phyloP scores from a whole-genome alignment of 2,888 invertebrate species.

The Drosophila recens region DNA sequence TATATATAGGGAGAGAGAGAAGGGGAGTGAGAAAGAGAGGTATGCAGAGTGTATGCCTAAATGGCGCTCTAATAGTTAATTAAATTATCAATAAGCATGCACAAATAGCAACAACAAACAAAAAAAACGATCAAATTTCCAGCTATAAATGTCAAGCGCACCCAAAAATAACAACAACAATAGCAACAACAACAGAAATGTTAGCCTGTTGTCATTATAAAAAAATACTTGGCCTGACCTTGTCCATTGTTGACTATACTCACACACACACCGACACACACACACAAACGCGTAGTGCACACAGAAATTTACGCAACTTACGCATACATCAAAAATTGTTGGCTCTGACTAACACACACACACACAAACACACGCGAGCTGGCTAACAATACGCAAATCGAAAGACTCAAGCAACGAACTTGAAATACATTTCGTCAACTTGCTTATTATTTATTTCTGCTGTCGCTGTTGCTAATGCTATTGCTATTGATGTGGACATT shows the following conservation, averaged over 20 bases:
- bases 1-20: background rate
- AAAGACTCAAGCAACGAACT: conserved; percentile 79
- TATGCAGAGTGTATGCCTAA: conserved; percentile 16
- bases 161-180: conserved; percentile 41
- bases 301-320: conserved; percentile 69
- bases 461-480: conserved; percentile 42
- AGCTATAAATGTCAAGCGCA: conserved; percentile 67
- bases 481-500: conserved; percentile 23
- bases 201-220: conserved; percentile 72
- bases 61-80: conserved; percentile 69
- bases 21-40: background rate
- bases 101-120: conserved; percentile 40
- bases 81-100: conserved; percentile 69
- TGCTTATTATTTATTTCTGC: conserved; percentile 25
- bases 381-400: conserved; percentile 62
- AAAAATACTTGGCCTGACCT: conserved; percentile 75
- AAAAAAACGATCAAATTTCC: conserved; percentile 50
- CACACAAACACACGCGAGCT: conserved; percentile 8
- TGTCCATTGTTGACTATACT: conserved; percentile 74
- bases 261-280: conserved; percentile 46
- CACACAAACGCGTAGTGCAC: conserved; percentile 29
- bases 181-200: conserved; percentile 32
- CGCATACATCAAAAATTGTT: conserved; percentile 42
- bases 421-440: conserved; percentile 74
- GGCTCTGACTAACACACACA: conserved; percentile 65